Evolutionary conservation across 2,797 vertebrate species (phyloP), one percentile per base, ranked within the genome.

Genomic region (Pteronotus mesoamericanus): DNA sequence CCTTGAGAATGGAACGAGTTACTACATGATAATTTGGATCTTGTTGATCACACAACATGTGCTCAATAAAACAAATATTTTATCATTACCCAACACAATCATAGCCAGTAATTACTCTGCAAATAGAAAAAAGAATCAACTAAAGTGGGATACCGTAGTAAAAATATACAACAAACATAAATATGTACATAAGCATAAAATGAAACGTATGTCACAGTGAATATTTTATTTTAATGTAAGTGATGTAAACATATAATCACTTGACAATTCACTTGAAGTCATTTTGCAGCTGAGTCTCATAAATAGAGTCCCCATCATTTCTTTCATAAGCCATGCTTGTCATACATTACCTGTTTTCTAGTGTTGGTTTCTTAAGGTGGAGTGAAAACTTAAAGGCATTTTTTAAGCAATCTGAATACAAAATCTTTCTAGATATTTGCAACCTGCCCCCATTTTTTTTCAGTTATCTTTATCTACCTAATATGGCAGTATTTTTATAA

Each of bases 141-240:
- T n/a, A 9, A 93, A 85, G 46, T 86, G 14, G 44, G 6, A 53
- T 10, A n/a, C 6, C 1, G 39, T 46, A 83, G 71, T 57, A 29
- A 89, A 93, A 94, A 22, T 53, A 59, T 39, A 3, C 83, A 82
- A 53, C 26, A 59, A 18, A 77, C 26, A 22, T 61, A 88, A 7
- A 22, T 37, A 29, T 46, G 18, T 22, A 48, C 6, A 66, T 8
- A 44, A 71, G 37, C 1, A 71, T 80, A 95, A 26, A 75, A 51
- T 89, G 26, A 95, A 75, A 71, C 24, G 42, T 48, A 89, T 78
- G 61, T 46, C 64, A 78, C 2, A 85, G 53, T 80, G 21, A 18
- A 95, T 55, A 53, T 72, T 90, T 55, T 84, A 66, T 78, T 69
- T 95, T 80, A 83, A 83, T 75, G 46, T 68, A 83, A 92, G 68